phyloP scores from a whole-genome alignment of 2,113 vertebrate species.

The Gymnogyps californianus region DNA sequence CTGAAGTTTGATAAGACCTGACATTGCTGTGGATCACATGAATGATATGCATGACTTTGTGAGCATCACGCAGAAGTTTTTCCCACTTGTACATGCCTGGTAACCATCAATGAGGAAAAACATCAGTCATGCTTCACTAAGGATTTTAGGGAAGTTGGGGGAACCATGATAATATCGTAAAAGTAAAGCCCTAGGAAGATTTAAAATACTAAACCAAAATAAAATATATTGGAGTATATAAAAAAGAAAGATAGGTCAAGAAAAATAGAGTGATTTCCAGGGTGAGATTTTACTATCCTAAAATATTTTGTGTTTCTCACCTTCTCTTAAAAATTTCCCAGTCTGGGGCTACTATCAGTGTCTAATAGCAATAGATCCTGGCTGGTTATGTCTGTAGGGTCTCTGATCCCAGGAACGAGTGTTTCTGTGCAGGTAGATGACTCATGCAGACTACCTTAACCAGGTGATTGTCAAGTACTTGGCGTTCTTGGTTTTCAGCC shows the following conservation, averaged over 20 bases:
- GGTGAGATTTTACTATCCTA: background rate
- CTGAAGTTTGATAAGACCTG: background rate
- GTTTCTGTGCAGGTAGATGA: background rate
- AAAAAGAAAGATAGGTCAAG: background rate
- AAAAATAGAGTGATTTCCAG: background rate
- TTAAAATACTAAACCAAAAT: background rate
- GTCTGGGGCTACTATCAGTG: background rate
- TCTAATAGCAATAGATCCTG: background rate
- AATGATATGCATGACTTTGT: background rate
- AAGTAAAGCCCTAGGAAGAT: background rate
- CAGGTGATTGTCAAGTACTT: background rate
- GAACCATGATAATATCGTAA: background rate
- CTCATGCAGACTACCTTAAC: background rate
- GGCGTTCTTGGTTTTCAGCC: background rate
- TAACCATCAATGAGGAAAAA: background rate
- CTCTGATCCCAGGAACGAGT: background rate
- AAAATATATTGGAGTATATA: background rate
- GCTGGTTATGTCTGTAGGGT: background rate
- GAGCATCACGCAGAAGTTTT: background rate
- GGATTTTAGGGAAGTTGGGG: background rate
- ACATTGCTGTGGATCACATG: background rate
- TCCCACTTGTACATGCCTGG: background rate
- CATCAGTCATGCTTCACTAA: background rate
- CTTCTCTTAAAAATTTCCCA: background rate
- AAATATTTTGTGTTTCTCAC: background rate